phyloP scores from a whole-genome alignment of 2,888 invertebrate genomes.

The Mythimna ferrago region DNA sequence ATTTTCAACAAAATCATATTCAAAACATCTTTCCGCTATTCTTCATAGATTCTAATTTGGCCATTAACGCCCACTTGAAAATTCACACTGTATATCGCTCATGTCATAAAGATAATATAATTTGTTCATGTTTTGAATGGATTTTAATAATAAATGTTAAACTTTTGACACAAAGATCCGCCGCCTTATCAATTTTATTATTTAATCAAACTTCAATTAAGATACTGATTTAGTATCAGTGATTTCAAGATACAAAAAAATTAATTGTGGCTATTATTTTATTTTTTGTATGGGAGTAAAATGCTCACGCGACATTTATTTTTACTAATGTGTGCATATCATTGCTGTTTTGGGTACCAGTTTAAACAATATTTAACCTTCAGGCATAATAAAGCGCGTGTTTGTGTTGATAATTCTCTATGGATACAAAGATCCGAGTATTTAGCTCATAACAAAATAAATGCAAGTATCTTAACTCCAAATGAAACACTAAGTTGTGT shows the following conservation, averaged over 20 bases:
- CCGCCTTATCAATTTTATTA: conserved; percentile 37
- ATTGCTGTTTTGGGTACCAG: conserved; percentile 24
- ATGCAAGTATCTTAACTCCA: conserved; percentile 14
- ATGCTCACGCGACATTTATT: conserved; percentile 43
- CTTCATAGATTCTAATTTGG: too few relatives aligned
- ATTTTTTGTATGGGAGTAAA: conserved; percentile 36
- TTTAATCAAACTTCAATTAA: conserved; percentile 40
- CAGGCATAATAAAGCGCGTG: conserved; percentile 7
- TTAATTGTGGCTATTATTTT: conserved; percentile 20
- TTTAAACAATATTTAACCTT: conserved; percentile 36
- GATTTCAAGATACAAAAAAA: conserved; percentile 35
- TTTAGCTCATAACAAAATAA: conserved; percentile 11
- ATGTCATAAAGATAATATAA: neutral
- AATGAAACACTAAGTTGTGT: conserved; percentile 52
- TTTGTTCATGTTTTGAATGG: neutral
- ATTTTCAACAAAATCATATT: too few relatives aligned
- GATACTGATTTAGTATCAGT: conserved; percentile 32
- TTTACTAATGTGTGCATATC: conserved; percentile 28
- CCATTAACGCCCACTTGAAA: neutral
- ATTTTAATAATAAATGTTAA: conserved; percentile 7
- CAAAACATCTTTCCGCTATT: too few relatives aligned
- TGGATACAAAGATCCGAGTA: conserved; percentile 20
- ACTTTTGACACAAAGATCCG: conserved; percentile 29
- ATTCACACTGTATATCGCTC: neutral
- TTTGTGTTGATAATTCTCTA: conserved; percentile 24